A percentile compares a stretch with the other conserved stretches of the same genome.
Conservation (phyloP, 2,797 vertebrate genomes). For the Aselliscus stoliczkanus region DNA sequence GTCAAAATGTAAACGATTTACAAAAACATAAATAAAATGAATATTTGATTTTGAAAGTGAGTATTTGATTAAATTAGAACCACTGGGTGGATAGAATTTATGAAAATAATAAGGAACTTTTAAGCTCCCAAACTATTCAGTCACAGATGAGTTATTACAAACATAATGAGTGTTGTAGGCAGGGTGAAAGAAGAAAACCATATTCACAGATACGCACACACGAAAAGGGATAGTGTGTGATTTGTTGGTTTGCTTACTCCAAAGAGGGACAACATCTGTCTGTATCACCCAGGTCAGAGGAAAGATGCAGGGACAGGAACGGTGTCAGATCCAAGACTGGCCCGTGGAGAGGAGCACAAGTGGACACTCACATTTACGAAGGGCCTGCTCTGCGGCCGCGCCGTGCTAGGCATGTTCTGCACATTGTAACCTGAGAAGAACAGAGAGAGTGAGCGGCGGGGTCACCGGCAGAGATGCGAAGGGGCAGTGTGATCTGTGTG, state of each 20-base stretch:
- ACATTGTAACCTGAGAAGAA: neutral
- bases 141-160: neutral
- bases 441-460: neutral
- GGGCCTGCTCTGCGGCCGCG: neutral
- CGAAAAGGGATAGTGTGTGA: neutral
- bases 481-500: neutral
- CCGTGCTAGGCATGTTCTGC: neutral
- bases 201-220: neutral
- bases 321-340: neutral
- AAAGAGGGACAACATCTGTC: neutral
- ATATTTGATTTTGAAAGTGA: too few relatives aligned
- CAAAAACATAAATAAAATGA: neutral
- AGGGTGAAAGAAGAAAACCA: neutral
- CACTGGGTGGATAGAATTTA: neutral
- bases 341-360: neutral
- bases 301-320: neutral
- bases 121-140: neutral
- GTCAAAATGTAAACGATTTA: neutral
- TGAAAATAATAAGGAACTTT: slow-evolving; percentile 7
- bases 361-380: neutral
- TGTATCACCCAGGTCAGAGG: neutral
- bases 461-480: neutral
- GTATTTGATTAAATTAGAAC: neutral
- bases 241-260: neutral
- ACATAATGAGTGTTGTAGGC: neutral